A percentile compares a stretch with the other conserved stretches of the same genome.
Conservation (phyloP, 2,113 vertebrate species). For the Petaurus breviceps region DNA sequence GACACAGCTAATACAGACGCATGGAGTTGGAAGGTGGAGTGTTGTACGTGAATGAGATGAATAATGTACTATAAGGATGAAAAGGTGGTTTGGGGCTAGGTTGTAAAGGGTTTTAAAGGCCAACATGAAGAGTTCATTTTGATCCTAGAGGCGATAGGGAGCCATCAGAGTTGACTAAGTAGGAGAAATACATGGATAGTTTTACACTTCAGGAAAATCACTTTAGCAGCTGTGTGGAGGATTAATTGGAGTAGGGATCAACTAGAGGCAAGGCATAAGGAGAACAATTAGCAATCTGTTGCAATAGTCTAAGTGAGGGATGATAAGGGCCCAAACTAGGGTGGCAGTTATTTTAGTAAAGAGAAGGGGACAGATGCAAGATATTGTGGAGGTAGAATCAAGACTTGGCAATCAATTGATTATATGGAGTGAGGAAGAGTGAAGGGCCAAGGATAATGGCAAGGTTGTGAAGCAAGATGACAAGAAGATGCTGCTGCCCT, state of each 20-base stretch:
- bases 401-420: neutral
- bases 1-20: neutral
- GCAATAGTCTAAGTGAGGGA: neutral
- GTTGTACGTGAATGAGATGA: neutral
- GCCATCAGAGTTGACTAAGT: neutral
- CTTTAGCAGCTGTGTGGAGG: neutral
- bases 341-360: neutral
- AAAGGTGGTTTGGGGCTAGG: neutral
- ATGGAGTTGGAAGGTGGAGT: neutral
- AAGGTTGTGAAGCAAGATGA: neutral
- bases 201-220: neutral
- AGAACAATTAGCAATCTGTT: neutral
- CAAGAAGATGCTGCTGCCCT: neutral
- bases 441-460: neutral
- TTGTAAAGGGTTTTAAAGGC: neutral
- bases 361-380: neutral
- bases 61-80: neutral
- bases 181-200: neutral
- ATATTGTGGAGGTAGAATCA: neutral
- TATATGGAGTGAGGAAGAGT: neutral
- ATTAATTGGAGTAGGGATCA: neutral
- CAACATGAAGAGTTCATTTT: neutral
- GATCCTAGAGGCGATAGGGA: neutral
- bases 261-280: neutral
- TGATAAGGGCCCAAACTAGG: neutral